phyloP scores from a whole-genome alignment of 1,140 invertebrate species.

The Bombus fervidus region DNA sequence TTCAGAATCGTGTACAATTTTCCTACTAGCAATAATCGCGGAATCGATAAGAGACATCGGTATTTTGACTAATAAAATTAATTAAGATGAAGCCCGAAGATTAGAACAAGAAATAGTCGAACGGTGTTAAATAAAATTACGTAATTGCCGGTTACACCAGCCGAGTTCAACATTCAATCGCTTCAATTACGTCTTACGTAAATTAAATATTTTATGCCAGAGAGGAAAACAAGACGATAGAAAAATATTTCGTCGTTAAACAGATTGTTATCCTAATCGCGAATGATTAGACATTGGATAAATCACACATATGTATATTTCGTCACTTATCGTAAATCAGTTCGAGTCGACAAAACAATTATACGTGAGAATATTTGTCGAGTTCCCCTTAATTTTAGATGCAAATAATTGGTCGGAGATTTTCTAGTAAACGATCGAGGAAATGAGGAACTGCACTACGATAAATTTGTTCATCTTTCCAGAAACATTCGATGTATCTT shows the following conservation, averaged over 20 bases:
- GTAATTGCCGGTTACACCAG: neutral
- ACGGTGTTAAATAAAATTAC: neutral
- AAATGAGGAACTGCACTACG: accelerated
- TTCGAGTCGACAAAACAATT: no score
- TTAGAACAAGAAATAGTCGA: neutral
- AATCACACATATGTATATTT: no score
- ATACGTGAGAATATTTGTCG: no score
- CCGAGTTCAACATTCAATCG: neutral
- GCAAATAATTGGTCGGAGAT: no score
- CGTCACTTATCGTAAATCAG: no score
- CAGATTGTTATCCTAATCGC: neutral
- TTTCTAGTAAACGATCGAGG: no score
- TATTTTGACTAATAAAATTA: neutral
- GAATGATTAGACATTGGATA: no score
- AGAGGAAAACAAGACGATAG: neutral
- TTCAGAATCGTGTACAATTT: neutral
- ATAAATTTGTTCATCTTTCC: no score
- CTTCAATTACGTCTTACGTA: neutral
- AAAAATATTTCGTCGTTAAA: neutral
- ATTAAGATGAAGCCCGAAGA: neutral
- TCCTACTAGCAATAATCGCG: neutral
- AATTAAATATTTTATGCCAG: neutral
- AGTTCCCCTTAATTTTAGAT: no score
- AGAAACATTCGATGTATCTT: no score
- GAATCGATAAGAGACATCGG: neutral